Evolutionary conservation across 2,797 vertebrate genomes (phyloP).

Genomic region (Apogon hyalosoma): DNA sequence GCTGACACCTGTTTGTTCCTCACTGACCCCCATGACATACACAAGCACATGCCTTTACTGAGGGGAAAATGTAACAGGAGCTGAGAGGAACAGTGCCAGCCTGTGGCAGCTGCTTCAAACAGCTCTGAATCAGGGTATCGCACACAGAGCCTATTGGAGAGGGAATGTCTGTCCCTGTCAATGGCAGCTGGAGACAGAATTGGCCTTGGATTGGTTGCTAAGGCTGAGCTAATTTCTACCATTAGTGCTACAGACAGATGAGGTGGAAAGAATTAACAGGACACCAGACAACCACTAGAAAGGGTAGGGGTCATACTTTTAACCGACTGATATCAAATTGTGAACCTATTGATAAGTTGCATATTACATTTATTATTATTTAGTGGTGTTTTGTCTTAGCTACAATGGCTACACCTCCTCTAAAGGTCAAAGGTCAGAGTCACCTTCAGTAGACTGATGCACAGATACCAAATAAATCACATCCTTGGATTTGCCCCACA

Average conservation of each 20-base stretch:
- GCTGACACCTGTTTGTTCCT: slow-evolving; percentile 40
- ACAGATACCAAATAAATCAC: too few relatives aligned
- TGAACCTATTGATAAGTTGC: too few relatives aligned
- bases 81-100: slow-evolving; percentile 43
- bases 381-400: too few relatives aligned
- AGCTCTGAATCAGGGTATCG: slow-evolving; percentile 48
- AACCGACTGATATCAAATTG: too few relatives aligned
- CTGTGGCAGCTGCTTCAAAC: slow-evolving; percentile 66
- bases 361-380: too few relatives aligned
- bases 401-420: too few relatives aligned
- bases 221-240: slow-evolving; percentile 8
- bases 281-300: too few relatives aligned
- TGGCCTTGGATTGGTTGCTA: not conserved
- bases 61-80: slow-evolving; percentile 38
- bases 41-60: slow-evolving; percentile 36
- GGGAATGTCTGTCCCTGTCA: slow-evolving; percentile 43
- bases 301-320: too few relatives aligned
- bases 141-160: slow-evolving; percentile 39
- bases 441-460: too few relatives aligned
- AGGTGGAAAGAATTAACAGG: not conserved
- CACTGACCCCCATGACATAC: slow-evolving; percentile 40
- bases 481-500: too few relatives aligned
- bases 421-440: too few relatives aligned
- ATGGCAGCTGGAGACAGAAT: slow-evolving; percentile 41
- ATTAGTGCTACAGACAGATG: not conserved